A percentile compares a stretch with the other conserved stretches of the same genome.
These are phyloP conservation scores for Piliocolobus tephrosceles DNA, from an alignment of 2,113 vertebrate genomes.

Conservation along the genomic window DNA sequence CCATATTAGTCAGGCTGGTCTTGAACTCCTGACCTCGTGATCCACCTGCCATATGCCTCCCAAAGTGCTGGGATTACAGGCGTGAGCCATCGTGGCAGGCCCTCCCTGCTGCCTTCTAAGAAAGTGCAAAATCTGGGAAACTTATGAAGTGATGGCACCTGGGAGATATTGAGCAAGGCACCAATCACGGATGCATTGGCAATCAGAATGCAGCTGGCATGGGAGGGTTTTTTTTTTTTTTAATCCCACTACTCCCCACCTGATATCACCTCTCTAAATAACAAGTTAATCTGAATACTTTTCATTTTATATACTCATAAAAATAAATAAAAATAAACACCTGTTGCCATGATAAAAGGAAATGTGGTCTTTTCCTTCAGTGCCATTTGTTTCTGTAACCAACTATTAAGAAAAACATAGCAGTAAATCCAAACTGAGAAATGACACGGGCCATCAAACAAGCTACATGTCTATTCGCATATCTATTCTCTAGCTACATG, in stretches of 20 bases:
- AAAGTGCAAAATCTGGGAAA: neutral
- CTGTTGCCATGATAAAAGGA: neutral
- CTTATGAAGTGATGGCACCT: neutral
- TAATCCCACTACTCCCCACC: neutral
- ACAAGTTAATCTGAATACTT: neutral
- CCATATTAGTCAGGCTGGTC: no score
- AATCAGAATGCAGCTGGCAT: neutral
- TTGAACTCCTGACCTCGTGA: no score
- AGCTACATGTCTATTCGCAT: neutral
- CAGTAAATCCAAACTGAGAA: neutral
- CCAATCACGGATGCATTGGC: fast-evolving
- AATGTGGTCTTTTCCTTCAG: neutral
- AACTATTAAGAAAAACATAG: neutral
- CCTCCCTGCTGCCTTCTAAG: neutral
- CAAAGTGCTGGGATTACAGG: no score
- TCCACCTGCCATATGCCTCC: no score
- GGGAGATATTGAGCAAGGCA: fast-evolving
- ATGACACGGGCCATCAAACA: neutral
- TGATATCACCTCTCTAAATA: neutral
- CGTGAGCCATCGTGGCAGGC: no score
- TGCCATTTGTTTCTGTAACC: neutral
- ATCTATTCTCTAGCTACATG: neutral
- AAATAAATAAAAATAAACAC: constrained; percentile 2
- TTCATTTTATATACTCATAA: neutral
- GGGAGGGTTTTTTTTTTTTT: neutral